These are phyloP conservation scores for Leptinotarsa undecemlineata DNA, from an alignment of 1,140 invertebrate species.

Conservation along the genomic window DNA sequence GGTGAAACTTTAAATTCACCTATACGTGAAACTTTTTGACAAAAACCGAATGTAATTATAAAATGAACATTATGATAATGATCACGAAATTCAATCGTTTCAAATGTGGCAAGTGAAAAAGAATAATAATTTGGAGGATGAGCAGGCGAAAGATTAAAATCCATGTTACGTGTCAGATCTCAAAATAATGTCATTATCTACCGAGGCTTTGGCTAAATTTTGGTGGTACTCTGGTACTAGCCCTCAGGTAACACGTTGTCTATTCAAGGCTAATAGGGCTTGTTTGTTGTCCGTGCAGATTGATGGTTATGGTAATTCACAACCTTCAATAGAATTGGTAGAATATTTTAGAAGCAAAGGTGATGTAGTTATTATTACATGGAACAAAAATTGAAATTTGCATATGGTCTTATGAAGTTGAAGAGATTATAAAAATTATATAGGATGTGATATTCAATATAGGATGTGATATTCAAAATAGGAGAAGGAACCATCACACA, in stretches of 20 bases:
- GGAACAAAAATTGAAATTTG: slow-evolving; percentile 11
- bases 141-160: neutral
- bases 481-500: neutral
- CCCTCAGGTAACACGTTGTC: too few species aligned
- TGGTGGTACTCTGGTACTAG: too few species aligned
- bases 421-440: neutral
- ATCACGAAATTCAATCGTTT: neutral
- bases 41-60: neutral
- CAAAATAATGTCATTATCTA: too few species aligned
- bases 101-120: neutral
- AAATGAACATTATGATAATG: neutral
- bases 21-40: neutral
- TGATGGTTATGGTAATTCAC: too few species aligned
- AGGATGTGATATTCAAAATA: neutral
- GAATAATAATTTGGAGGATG: neutral
- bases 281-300: too few species aligned
- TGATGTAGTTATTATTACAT: neutral
- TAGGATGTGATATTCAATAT: neutral
- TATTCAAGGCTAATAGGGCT: too few species aligned
- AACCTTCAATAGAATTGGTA: too few species aligned
- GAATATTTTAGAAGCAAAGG: too few species aligned
- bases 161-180: neutral
- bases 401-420: slow-evolving; percentile 2
- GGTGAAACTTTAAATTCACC: neutral
- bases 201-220: too few species aligned